phyloP scores from a whole-genome alignment of 2,888 invertebrate genomes.

The Brenthis hecate region DNA sequence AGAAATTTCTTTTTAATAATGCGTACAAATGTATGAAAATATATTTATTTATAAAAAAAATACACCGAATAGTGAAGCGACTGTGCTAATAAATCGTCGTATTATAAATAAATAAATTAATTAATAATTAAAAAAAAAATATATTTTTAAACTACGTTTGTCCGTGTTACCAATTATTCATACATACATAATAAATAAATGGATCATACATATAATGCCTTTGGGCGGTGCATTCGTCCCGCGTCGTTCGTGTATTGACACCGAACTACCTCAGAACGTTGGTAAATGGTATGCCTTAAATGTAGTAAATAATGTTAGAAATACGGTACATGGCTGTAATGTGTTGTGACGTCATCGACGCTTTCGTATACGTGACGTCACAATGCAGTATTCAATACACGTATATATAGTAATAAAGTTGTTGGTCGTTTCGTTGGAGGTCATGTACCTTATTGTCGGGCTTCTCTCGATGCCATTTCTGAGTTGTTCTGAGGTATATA shows the following conservation, averaged over 20 bases:
- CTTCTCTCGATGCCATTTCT: conserved; percentile 17
- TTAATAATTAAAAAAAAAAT: neutral
- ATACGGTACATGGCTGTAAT: neutral
- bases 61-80: neutral
- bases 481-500: conserved; percentile 27
- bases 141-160: conserved; percentile 11
- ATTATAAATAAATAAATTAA: neutral
- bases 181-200: neutral
- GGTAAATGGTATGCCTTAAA: conserved; percentile 9
- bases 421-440: neutral
- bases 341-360: neutral
- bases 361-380: conserved; percentile 1
- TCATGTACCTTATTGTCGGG: conserved; percentile 11
- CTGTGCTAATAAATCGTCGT: neutral
- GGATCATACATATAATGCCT: neutral
- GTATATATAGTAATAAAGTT: neutral
- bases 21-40: conserved; percentile 6
- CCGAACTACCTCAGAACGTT: conserved; percentile 17
- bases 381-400: neutral
- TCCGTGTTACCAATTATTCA: neutral
- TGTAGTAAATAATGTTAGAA: too few relatives aligned
- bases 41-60: neutral
- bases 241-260: neutral
- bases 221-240: conserved; percentile 15
- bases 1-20: neutral